Base-by-base conservation (phyloP, 2,797 vertebrate species). In the Vespertilio murinus region DNA sequence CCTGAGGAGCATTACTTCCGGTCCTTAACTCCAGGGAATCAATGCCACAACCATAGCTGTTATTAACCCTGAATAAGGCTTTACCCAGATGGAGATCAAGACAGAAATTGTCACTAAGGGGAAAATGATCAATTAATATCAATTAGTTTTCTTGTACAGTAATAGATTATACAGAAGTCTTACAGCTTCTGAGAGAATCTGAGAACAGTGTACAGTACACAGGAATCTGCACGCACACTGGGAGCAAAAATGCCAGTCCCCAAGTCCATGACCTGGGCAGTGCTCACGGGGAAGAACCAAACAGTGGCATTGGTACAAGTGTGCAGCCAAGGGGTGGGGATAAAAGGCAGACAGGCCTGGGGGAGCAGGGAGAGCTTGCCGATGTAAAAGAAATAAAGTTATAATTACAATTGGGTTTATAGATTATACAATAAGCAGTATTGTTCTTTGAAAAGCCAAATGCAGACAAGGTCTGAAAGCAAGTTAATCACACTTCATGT, bases 21-120 rank as follows among this genome's bases (percentile, higher is more conserved):
- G 47, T 30, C 92, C 96, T 95, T 96, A 98, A 97, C 95, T 96
- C 45, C 59, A 85, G 33, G 93, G 93, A 98, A 77, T 97, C 97
- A 95, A 96, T 94, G 95, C 95, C 96, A 95, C 33, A 80, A 96
- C 64, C 92, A 93, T 88, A 89, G 93, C 81, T 97, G 94, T 96
- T 97, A 98, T 94, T 97, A 97, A 93, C 88, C 95, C 77, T 96
- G 96, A 97, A 98, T 97, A 97, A 98, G 94, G 56, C 89, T 97
- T 97, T 96, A 94, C 88, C 93, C 96, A 92, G 30, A 96, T 16
- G 20, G 92, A 95, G 93, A 97, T 96, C 80, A 95, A 96, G 88
- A 96, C 96, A 96, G 86, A 30, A 40, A 90, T 89, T 96, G 93
- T 96, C 95, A 96, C 89, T 65, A 79, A 28, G 23, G 35, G 94